These are phyloP conservation scores for Aphidius ervi DNA, from an alignment of 1,140 invertebrate species.

Conservation along the genomic window DNA sequence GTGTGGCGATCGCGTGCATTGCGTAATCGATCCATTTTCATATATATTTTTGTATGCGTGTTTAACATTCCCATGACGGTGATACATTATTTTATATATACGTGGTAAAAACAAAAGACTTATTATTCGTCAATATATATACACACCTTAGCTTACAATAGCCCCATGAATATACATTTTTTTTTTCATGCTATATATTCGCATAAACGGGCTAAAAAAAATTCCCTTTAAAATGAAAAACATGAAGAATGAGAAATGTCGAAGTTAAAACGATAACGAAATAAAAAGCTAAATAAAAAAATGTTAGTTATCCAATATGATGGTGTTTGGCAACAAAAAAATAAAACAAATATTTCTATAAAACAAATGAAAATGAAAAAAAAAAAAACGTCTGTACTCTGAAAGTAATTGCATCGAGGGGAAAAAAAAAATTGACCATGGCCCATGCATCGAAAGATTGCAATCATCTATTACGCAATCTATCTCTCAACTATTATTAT, in stretches of 20 bases:
- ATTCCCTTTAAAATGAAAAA: not conserved
- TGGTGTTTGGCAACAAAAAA: not conserved
- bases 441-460: not conserved
- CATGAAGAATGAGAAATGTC: conserved; percentile 3
- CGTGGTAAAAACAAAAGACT: not conserved
- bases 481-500: not conserved
- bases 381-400: not conserved
- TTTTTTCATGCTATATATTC: not conserved
- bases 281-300: not conserved
- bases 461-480: conserved; percentile 10
- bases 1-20: conserved; percentile 5
- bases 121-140: not conserved
- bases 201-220: not conserved
- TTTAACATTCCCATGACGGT: conserved; percentile 10
- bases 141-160: not conserved
- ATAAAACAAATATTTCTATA: not conserved
- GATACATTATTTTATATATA: conserved; percentile 2
- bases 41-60: not conserved
- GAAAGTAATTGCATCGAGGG: conserved; percentile 17
- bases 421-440: conserved; percentile 8
- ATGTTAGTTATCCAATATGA: not conserved
- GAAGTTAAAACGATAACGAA: no score
- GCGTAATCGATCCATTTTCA: conserved; percentile 9
- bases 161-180: not conserved
- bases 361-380: not conserved